Evolutionary conservation across 1,140 invertebrate genomes (phyloP), one percentile per base, ranked within the genome.

Genomic region (Harlomillsia oculata): DNA sequence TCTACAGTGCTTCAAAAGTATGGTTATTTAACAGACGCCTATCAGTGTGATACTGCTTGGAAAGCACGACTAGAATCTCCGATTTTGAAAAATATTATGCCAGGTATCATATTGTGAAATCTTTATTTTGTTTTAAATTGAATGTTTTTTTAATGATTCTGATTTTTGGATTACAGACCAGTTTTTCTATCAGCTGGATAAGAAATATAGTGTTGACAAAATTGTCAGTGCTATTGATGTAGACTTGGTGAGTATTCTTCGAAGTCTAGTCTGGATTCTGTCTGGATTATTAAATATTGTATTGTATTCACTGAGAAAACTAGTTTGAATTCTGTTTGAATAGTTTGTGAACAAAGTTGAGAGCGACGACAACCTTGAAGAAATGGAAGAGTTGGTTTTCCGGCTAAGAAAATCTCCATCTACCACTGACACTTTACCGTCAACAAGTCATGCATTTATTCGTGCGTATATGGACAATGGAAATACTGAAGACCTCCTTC

Each of bases 401-500:
- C 83, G 81, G 69, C 73, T 91, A 16, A 71, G 89, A 60, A 69
- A 81, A 48, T 82, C 81, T 13, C 72, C 78, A 32, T 80, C 83
- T 66, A 79, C 87, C 2, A 69, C 74, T 0, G 80, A 82, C 60
- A 81, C 78, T 0, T 70, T 89, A 14, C 78, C 82, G 8, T 92
- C 89, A 0, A 92, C 89, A 5, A 76, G 80, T 67, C 84, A 92
- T 74, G 87, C 88, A 21, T 76, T 86, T 29, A 75, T 90, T 34
- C 72, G 86, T 61, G 75, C 77, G 53, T 80, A 82, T 39, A 61
- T 91, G 1, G 71, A 81, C 34, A 70, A 72, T 64, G 73, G 76
- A 1, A 72, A 78, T 56, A 62, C 68, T 26, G 71, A 87, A 13
- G 75, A 83, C 26, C 71, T 95, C 13, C 62, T 91, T 1, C 69